These are phyloP conservation scores for Blomia tropicalis DNA, from an alignment of 2,888 invertebrate species.

Conservation along the genomic window DNA sequence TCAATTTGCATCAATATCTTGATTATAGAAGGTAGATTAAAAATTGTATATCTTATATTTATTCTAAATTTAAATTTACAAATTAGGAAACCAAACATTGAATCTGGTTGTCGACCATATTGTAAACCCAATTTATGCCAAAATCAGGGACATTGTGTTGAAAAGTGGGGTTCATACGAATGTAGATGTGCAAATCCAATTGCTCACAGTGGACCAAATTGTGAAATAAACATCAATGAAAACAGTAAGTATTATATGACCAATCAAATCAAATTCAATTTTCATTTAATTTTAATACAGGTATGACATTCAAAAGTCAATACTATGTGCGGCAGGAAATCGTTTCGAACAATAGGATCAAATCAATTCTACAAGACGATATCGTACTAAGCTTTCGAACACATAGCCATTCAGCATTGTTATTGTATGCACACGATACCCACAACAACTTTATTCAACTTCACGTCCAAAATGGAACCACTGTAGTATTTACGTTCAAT, in stretches of 20 bases:
- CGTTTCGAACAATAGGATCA: slow-evolving; percentile 44
- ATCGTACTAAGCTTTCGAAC: slow-evolving; percentile 77
- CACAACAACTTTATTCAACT: slow-evolving; percentile 81
- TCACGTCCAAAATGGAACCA: slow-evolving; percentile 59
- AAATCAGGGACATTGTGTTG: slow-evolving; percentile 59
- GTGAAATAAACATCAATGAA: slow-evolving; percentile 76
- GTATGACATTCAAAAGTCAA: slow-evolving; percentile 61
- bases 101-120: slow-evolving; percentile 79
- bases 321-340: slow-evolving; percentile 57
- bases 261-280: background rate
- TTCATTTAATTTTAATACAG: background rate
- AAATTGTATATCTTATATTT: background rate
- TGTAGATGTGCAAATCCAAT: slow-evolving; percentile 81
- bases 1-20: slow-evolving; percentile 81
- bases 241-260: slow-evolving; percentile 44
- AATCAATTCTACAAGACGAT: slow-evolving; percentile 57
- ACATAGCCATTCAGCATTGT: slow-evolving; percentile 55
- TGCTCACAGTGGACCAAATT: slow-evolving; percentile 76
- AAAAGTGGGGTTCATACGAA: slow-evolving; percentile 77
- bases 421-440: slow-evolving; percentile 79
- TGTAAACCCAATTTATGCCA: slow-evolving; percentile 85
- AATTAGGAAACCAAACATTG: slow-evolving; percentile 57
- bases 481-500: slow-evolving; percentile 69
- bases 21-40: slow-evolving; percentile 34
- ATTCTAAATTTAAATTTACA: background rate